Conservation (phyloP, 2,888 invertebrate genomes). For the Isoperla grammatica region DNA sequence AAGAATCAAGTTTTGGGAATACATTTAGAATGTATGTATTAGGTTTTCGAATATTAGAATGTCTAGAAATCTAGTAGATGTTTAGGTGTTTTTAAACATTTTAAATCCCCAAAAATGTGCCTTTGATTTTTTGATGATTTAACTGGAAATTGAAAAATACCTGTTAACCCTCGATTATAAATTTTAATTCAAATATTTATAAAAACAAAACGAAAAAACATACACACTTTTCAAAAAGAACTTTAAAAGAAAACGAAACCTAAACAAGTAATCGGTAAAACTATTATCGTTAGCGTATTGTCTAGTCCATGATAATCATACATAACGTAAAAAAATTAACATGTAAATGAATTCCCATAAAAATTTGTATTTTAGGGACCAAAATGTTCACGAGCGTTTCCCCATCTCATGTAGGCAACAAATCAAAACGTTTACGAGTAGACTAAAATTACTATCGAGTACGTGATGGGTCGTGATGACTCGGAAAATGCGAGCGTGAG, state of each 20-base stretch:
- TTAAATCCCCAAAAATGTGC: constrained; percentile 9
- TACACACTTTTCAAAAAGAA: constrained; percentile 4
- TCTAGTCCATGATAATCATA: constrained; percentile 11
- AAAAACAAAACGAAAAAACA: neutral
- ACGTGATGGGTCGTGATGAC: no score
- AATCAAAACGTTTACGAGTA: constrained; percentile 6
- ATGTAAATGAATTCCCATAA: constrained; percentile 6
- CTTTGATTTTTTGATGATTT: constrained; percentile 5
- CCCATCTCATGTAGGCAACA: constrained; percentile 8
- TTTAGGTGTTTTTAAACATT: no score
- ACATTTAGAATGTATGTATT: no score
- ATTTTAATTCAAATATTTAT: constrained; percentile 3
- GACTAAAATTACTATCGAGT: no score
- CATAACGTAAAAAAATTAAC: constrained; percentile 19
- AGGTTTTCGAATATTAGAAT: no score
- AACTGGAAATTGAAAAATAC: constrained; percentile 4
- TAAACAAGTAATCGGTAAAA: neutral
- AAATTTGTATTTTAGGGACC: constrained; percentile 16
- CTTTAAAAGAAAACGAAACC: neutral
- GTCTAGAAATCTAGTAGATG: no score
- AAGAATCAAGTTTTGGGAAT: no score
- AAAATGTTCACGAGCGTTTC: neutral
- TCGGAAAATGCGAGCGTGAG: no score
- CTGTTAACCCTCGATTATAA: constrained; percentile 10
- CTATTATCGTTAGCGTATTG: no score